These are phyloP conservation scores for Drosophila funebris DNA, from an alignment of 1,140 invertebrate genomes.

Conservation along the genomic window DNA sequence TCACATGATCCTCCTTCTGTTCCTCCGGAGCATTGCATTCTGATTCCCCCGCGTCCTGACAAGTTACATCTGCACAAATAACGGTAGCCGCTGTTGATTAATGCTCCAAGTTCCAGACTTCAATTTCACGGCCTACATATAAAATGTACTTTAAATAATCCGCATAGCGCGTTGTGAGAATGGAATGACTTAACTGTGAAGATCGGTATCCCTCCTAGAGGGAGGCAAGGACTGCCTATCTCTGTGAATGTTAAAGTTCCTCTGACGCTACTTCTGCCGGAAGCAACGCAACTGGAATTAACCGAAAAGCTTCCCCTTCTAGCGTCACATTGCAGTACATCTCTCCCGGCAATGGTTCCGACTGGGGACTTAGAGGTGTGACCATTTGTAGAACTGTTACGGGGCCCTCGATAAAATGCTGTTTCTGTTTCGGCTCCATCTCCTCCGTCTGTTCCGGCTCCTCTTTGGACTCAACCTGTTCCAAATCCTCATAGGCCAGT, in stretches of 20 bases:
- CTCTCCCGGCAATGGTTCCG: not conserved
- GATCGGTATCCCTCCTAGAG: not conserved
- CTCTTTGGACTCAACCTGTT: not conserved
- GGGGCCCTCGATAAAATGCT: constrained; percentile 23
- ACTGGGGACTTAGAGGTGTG: constrained; percentile 13
- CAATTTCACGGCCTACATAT: not conserved
- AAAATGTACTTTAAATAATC: not conserved
- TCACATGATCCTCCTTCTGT: not conserved
- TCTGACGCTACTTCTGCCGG: not conserved
- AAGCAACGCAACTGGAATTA: constrained; percentile 31
- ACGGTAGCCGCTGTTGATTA: constrained; percentile 15
- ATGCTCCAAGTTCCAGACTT: constrained; percentile 12
- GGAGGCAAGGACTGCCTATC: not conserved
- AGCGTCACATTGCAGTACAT: constrained; percentile 9
- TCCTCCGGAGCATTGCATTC: not conserved
- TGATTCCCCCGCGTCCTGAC: not conserved
- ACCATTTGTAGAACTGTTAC: constrained; percentile 37
- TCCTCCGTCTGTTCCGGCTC: not conserved
- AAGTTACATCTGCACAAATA: constrained; percentile 16
- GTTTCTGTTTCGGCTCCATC: not conserved
- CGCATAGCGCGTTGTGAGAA: not conserved
- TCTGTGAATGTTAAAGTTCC: constrained; percentile 9
- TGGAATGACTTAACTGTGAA: not conserved
- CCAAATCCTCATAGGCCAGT: constrained; percentile 22
- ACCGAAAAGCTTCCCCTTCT: constrained; percentile 36